Base-by-base conservation (phyloP, 2,797 vertebrate genomes). In the Triplophysa yarkandensis region DNA sequence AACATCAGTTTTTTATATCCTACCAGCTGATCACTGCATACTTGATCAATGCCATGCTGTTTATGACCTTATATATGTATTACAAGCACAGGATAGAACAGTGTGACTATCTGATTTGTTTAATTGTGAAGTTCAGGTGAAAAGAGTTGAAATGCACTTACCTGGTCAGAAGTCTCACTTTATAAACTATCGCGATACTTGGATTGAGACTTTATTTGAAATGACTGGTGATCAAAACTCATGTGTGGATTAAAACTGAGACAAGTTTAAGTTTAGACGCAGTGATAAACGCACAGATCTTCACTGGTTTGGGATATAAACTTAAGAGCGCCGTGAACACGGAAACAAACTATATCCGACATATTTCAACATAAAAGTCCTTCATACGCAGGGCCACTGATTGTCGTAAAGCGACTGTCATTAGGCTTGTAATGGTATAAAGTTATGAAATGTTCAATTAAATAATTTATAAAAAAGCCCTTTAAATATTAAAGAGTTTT, bases 81-180 rank as follows among this genome's bases (percentile, higher is more conserved):
- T n/a, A n/a, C n/a, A n/a, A n/a, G n/a, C n/a, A n/a, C n/a, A n/a
- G n/a, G n/a, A n/a, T n/a, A n/a, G n/a, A n/a, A n/a, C n/a, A n/a
- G n/a, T n/a, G n/a, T n/a, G n/a, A n/a, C n/a, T n/a, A n/a, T n/a
- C n/a, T n/a, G n/a, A n/a, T n/a, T n/a, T 55, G 19, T 57, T n/a
- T 43, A 32, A 14, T 46, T 34, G 16, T 46, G 4, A 13, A 70
- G 13, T 17, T 70, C 19, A 46, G 28, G 0, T 4, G 6, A 3
- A n/a, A 57, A 30, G 28, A 70, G 39, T 30, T 70, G 17, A 44
- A 58, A 21, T 48, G 39, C 44, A 65, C 71, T 10, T n/a, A 74
- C 71, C 71, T 74, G 62, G 34, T 13, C 4, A 34, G 19, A 34
- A 11, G 17, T 27, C 36, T 55, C 62, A 34, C 5, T n/a, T 14